Evolutionary conservation across 2,113 vertebrate species (phyloP).

Genomic region (Fulica atra): DNA sequence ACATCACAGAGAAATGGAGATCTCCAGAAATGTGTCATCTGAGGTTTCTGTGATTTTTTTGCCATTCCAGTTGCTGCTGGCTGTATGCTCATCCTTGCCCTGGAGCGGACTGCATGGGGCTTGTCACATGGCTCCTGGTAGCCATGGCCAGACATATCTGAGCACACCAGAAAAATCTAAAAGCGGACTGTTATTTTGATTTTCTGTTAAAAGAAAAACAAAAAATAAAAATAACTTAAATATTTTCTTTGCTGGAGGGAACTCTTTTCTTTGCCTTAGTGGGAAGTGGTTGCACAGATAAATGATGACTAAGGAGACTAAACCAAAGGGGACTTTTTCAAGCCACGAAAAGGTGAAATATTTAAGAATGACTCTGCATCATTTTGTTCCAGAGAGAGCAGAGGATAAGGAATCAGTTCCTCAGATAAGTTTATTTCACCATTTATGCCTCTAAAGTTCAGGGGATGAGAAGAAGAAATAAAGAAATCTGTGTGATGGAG

Average conservation of each 20-base stretch:
- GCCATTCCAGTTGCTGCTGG: not conserved
- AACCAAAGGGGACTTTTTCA: not conserved
- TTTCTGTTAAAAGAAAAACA: not conserved
- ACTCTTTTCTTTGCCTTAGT: not conserved
- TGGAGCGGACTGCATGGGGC: rapidly evolving
- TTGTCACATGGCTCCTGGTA: not conserved
- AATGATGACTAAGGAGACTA: not conserved
- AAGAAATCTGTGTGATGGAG: not conserved
- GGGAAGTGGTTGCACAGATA: not conserved
- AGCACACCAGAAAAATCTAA: not conserved
- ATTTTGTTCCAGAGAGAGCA: not conserved
- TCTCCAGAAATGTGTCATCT: not conserved
- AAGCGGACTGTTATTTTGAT: not conserved
- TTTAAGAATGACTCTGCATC: not conserved
- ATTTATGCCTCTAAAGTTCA: not conserved
- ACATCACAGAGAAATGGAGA: rapidly evolving
- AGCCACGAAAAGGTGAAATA: not conserved
- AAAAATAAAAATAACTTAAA: not conserved
- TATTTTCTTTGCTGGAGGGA: not conserved
- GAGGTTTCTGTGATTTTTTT: not conserved
- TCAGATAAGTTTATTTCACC: not conserved
- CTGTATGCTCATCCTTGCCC: not conserved
- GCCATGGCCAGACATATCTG: not conserved
- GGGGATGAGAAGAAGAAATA: not conserved
- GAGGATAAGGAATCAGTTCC: not conserved